Conservation (phyloP, 2,797 vertebrate genomes). For the Rhyacichthys aspro region DNA sequence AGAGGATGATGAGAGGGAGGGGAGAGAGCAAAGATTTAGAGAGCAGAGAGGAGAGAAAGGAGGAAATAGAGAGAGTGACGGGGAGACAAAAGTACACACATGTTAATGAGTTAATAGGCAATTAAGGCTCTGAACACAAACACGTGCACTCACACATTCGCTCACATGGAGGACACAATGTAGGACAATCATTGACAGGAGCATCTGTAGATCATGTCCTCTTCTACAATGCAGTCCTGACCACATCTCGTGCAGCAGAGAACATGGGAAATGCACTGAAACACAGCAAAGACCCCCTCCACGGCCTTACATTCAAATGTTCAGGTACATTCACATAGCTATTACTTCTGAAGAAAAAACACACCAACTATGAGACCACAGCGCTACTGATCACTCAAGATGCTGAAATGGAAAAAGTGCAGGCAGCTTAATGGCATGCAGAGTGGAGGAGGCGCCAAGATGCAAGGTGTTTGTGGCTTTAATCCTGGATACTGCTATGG, state of each 20-base stretch:
- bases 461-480: slow-evolving; percentile 62
- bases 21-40: slow-evolving; percentile 55
- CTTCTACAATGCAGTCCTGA: slow-evolving; percentile 70
- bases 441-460: slow-evolving; percentile 67
- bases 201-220: slow-evolving; percentile 62
- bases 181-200: slow-evolving; percentile 57
- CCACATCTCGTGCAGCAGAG: slow-evolving; percentile 73
- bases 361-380: slow-evolving; percentile 55
- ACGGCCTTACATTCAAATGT: slow-evolving; percentile 60
- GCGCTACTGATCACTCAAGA: slow-evolving; percentile 62
- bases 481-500: slow-evolving; percentile 65
- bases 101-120: slow-evolving; percentile 77
- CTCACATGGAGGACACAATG: slow-evolving; percentile 45
- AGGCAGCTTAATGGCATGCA: slow-evolving; percentile 75
- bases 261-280: slow-evolving; percentile 66
- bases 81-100: slow-evolving; percentile 94
- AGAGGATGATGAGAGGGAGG: slow-evolving; percentile 84
- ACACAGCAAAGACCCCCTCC: slow-evolving; percentile 54
- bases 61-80: slow-evolving; percentile 82
- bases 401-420: slow-evolving; percentile 72
- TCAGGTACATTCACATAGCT: slow-evolving; percentile 50
- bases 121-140: slow-evolving; percentile 43
- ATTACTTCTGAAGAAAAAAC: slow-evolving; percentile 35
- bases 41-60: slow-evolving; percentile 35
- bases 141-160: slow-evolving; percentile 16